phyloP scores from a whole-genome alignment of 1,140 invertebrate genomes.

The Helicoverpa armigera region DNA sequence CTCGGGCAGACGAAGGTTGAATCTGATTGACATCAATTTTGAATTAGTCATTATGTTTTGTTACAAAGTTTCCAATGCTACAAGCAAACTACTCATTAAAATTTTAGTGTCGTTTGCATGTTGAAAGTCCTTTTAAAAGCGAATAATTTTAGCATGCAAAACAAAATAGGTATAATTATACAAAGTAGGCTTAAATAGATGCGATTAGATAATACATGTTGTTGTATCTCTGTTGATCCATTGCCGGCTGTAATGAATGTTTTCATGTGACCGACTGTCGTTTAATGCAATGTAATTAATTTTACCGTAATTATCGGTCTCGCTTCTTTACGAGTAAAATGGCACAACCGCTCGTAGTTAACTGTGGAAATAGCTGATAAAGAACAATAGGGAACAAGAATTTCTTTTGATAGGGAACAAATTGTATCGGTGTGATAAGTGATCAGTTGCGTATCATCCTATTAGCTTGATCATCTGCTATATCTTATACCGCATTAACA shows the following conservation, averaged over 20 bases:
- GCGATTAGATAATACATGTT: conserved; percentile 47
- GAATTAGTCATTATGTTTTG: conserved; percentile 27
- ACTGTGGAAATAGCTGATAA: conserved; percentile 15
- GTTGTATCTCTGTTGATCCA: conserved; percentile 47
- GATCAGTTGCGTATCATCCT: conserved; percentile 7
- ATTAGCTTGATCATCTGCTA: conserved; percentile 16
- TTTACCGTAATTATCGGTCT: conserved; percentile 17
- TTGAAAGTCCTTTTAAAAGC: conserved; percentile 34
- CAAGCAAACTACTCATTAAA: conserved; percentile 27
- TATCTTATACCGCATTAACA: background rate
- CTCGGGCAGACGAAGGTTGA: background rate
- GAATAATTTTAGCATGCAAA: conserved; percentile 42
- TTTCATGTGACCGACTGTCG: conserved; percentile 42
- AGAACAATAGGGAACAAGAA: background rate
- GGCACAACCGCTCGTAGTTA: conserved; percentile 1
- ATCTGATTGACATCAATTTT: conserved; percentile 21
- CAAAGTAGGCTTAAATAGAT: conserved; percentile 44
- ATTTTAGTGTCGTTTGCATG: conserved; percentile 33
- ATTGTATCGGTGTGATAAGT: conserved; percentile 13
- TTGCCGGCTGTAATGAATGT: conserved; percentile 42
- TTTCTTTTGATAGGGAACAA: conserved; percentile 3
- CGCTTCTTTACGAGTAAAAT: conserved; percentile 22
- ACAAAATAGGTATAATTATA: conserved; percentile 42
- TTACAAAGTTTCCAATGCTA: conserved; percentile 23
- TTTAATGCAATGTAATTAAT: conserved; percentile 42